phyloP scores from a whole-genome alignment of 2,113 vertebrate species.

The Apeltes quadracus region DNA sequence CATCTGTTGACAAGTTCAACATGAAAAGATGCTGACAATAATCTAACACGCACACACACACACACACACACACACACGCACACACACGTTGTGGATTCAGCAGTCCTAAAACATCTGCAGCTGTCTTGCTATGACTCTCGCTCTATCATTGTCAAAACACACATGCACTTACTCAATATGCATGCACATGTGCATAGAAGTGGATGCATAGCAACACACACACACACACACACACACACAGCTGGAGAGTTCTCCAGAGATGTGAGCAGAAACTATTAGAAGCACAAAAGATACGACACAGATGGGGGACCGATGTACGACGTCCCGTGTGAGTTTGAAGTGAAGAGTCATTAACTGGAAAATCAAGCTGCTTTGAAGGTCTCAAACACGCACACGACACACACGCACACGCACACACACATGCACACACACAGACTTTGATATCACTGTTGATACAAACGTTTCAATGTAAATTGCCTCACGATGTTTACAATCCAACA shows the following conservation, averaged over 20 bases:
- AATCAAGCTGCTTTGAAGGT: conserved; percentile 63
- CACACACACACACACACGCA: neutral
- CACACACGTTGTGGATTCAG: conserved; percentile 37
- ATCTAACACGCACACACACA: neutral
- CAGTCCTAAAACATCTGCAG: conserved; percentile 51
- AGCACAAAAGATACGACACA: conserved; percentile 37
- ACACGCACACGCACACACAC: conserved; percentile 9
- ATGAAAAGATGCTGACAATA: neutral
- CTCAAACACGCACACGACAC: conserved; percentile 39
- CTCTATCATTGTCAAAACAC: conserved; percentile 6
- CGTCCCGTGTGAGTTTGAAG: conserved; percentile 36
- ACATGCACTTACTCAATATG: neutral
- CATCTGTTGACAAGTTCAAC: conserved; percentile 8
- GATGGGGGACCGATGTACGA: conserved; percentile 44
- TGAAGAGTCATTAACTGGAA: conserved; percentile 61
- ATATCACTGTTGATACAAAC: conserved; percentile 45
- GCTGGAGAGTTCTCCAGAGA: conserved; percentile 21
- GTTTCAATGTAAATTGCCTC: conserved; percentile 42
- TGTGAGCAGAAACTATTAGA: conserved; percentile 8
- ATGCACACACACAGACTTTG: conserved; percentile 6
- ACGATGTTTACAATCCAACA: conserved; percentile 43
- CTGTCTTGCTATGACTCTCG: conserved; percentile 5
- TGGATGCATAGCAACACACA: neutral
- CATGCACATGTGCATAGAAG: neutral
- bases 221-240: conserved; percentile 10